phyloP scores from a whole-genome alignment of 2,113 vertebrate species.

The Oreochromis spilurus region DNA sequence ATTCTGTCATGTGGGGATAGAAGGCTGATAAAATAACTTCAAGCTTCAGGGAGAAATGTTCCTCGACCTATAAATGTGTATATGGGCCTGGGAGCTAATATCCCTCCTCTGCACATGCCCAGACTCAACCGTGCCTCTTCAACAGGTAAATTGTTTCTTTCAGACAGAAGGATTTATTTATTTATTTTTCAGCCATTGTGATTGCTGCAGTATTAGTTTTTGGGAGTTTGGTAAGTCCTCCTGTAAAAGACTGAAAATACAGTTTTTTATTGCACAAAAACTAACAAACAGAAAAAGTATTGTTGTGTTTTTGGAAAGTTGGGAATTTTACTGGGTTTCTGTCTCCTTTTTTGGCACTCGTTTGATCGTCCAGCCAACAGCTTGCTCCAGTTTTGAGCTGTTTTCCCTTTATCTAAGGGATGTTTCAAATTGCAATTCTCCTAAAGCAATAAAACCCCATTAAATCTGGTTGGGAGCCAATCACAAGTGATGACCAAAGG shows the following conservation, averaged over 20 bases:
- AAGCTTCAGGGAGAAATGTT: neutral
- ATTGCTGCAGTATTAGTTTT: neutral
- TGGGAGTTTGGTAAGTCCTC: neutral
- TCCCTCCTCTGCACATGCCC: neutral
- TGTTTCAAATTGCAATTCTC: neutral
- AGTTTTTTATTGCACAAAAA: neutral
- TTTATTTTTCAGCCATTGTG: neutral
- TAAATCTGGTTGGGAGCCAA: neutral
- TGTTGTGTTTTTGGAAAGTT: neutral
- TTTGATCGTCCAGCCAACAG: neutral
- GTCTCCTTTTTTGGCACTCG: neutral
- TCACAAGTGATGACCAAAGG: neutral
- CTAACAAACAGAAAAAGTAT: neutral
- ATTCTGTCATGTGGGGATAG: neutral
- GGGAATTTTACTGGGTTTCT: neutral
- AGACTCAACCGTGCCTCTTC: neutral
- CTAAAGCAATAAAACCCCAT: neutral
- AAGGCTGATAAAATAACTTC: neutral
- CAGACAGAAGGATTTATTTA: neutral
- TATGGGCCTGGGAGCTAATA: neutral
- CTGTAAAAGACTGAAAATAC: neutral
- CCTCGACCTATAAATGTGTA: rapidly evolving
- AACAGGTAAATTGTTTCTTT: neutral
- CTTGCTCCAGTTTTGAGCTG: neutral
- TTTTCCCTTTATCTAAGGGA: neutral